These are phyloP conservation scores for Halcyon malimbica DNA, from an alignment of 2,113 vertebrate species.

Conservation along the genomic window DNA sequence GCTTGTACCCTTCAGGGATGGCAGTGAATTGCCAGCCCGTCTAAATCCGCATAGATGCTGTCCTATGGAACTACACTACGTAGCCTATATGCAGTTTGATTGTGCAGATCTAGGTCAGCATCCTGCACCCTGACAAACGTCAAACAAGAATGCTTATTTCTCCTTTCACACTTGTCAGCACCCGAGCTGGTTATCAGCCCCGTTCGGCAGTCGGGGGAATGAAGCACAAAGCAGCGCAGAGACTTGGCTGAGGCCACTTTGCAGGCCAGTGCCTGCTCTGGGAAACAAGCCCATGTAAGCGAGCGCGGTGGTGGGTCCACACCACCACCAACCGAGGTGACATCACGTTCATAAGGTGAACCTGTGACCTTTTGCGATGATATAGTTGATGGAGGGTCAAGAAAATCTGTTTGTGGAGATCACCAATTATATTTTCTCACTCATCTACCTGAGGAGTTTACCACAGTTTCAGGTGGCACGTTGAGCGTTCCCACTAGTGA, in stretches of 20 bases:
- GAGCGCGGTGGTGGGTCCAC: background rate
- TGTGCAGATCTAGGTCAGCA: conserved; percentile 54
- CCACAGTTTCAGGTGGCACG: fast-evolving
- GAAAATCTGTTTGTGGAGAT: background rate
- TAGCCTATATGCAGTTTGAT: background rate
- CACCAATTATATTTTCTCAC: background rate
- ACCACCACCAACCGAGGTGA: background rate
- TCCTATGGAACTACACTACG: background rate
- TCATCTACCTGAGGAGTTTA: background rate
- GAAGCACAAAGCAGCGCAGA: background rate
- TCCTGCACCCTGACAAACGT: conserved; percentile 6
- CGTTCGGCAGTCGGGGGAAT: fast-evolving
- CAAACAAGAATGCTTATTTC: background rate
- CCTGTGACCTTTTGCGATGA: background rate
- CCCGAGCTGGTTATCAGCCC: background rate
- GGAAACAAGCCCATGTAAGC: background rate
- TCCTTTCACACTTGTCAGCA: background rate
- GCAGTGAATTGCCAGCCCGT: background rate
- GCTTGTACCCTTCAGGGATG: background rate
- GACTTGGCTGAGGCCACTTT: background rate
- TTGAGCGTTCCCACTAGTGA: background rate
- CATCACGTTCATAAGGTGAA: fast-evolving
- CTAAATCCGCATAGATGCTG: background rate
- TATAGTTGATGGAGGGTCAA: fast-evolving
- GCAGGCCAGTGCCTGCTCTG: background rate